phyloP scores from a whole-genome alignment of 2,888 invertebrate genomes.

The Eristalis arbustorum region DNA sequence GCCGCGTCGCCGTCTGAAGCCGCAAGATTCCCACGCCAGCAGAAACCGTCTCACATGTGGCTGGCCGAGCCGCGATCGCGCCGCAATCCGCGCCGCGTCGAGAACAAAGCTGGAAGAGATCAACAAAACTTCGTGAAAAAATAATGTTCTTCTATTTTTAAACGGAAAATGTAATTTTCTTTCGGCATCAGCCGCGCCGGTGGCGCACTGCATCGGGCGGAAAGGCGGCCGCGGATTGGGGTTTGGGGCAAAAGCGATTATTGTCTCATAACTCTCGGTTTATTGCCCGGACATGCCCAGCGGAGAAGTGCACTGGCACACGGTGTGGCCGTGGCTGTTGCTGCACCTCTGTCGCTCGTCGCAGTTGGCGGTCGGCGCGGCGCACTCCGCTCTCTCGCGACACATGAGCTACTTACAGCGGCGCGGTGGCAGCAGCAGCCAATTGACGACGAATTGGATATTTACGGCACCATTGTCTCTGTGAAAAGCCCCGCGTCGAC shows the following conservation, averaged over 20 bases:
- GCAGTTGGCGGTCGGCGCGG: background rate
- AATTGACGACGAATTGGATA: conserved; percentile 61
- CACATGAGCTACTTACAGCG: background rate
- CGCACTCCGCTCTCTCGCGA: background rate
- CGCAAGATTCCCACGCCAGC: conserved; percentile 64
- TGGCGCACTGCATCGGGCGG: conserved; percentile 8
- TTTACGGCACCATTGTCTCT: conserved; percentile 64
- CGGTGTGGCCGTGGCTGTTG: conserved; percentile 40
- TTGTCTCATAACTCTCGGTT: conserved; percentile 70
- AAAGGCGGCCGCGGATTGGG: conserved; percentile 23
- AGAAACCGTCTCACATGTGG: conserved; percentile 50
- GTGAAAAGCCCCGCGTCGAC: conserved; percentile 54
- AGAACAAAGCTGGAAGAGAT: conserved; percentile 44
- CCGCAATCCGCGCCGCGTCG: conserved; percentile 3
- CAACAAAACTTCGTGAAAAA: conserved; percentile 61
- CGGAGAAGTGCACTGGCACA: conserved; percentile 58
- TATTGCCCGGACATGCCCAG: conserved; percentile 69
- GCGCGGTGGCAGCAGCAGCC: background rate
- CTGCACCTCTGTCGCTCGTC: conserved; percentile 23
- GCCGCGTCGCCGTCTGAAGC: conserved; percentile 13
- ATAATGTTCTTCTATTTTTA: conserved; percentile 65
- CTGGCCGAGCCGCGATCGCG: conserved; percentile 2
- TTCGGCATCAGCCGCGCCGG: conserved; percentile 1
- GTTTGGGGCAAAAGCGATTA: conserved; percentile 55
- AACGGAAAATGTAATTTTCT: conserved; percentile 57